Base-by-base conservation (phyloP, 2,797 vertebrate genomes). In the Octomys mimax region DNA sequence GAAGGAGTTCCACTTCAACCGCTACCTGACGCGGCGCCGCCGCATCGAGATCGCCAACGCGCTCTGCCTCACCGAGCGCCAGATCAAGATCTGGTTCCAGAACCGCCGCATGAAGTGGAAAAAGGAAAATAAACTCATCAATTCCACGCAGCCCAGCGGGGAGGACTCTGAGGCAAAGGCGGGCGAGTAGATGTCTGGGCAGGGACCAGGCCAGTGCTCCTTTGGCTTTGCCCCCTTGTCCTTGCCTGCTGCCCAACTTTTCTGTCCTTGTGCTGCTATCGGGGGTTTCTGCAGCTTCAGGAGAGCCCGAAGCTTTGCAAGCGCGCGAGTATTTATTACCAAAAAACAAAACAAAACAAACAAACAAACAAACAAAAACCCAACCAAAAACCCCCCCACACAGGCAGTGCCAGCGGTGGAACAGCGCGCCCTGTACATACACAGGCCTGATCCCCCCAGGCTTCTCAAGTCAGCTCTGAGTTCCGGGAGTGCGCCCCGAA, bases 1-100 rank as follows among this genome's bases (percentile, higher is more conserved):
- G 96, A 99, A 99, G 97, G 99, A 99, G 96, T 99, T 99, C 97
- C 99, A 99, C 97, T 99, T 99, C 98, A 99, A 99, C 98, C 98
- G 99, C 98, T 99, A 99, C 98, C 98, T 99, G 98, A 99, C 99
- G 59, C 98, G 99, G 97, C 98, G 99, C 96, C 99, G 99, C 97
- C 99, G 99, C 94, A 99, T 99, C 98, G 99, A 99, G 97, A 99
- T 99, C 97, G 99, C 99, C 97, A 98, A 99, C 57, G 98, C 99
- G 87, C 98, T 99, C 94, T 99, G 99, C 97, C 98, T 99, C 95
- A 99, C 99, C 77, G 99, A 99, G 98, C 98, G 99, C 97, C 99
- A 99, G 98, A 99, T 99, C 98, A 99, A 99, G 98, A 99, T 99
- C 98, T 99, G 99, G 99, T 99, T 99, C 98, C 99, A 99, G 98